Evolutionary conservation across 2,888 invertebrate genomes (phyloP).

Genomic region (Prenolepis imparis): DNA sequence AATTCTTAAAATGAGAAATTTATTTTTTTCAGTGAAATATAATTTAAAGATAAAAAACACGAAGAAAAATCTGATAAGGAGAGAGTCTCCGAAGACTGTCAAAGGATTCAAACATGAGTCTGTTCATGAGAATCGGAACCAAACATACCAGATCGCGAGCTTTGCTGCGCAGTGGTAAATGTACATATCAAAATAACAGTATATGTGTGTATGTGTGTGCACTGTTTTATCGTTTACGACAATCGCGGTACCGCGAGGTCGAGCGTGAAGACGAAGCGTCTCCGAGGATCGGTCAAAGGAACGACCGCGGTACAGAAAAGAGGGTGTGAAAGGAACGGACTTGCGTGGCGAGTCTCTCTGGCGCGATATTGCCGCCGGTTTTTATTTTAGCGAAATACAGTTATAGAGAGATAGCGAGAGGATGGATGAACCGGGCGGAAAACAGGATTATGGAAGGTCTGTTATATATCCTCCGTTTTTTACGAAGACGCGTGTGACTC

Average conservation of each 20-base stretch:
- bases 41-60: slow-evolving; percentile 45
- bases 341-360: slow-evolving; percentile 67
- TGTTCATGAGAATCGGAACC: slow-evolving; percentile 85
- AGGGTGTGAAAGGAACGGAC: slow-evolving; percentile 31
- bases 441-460: slow-evolving; percentile 54
- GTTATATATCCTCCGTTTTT: slow-evolving; percentile 64
- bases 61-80: slow-evolving; percentile 67
- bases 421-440: slow-evolving; percentile 62
- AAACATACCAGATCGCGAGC: slow-evolving; percentile 43
- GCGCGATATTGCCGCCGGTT: slow-evolving; percentile 73
- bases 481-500: slow-evolving; percentile 17
- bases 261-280: not conserved
- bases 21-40: no score
- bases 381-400: slow-evolving; percentile 82
- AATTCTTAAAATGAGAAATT: no score
- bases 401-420: slow-evolving; percentile 77
- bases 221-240: slow-evolving; percentile 44
- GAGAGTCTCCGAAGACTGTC: slow-evolving; percentile 38
- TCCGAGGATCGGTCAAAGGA: not conserved
- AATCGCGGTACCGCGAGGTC: not conserved
- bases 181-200: slow-evolving; percentile 65
- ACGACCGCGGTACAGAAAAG: not conserved
- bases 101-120: slow-evolving; percentile 62
- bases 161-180: not conserved
- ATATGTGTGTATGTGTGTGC: not conserved